Percentiles rank a stretch among this genome's conserved stretches.
Evolutionary conservation across 2,113 vertebrate genomes (phyloP).

Genomic region (Callorhinus ursinus): DNA sequence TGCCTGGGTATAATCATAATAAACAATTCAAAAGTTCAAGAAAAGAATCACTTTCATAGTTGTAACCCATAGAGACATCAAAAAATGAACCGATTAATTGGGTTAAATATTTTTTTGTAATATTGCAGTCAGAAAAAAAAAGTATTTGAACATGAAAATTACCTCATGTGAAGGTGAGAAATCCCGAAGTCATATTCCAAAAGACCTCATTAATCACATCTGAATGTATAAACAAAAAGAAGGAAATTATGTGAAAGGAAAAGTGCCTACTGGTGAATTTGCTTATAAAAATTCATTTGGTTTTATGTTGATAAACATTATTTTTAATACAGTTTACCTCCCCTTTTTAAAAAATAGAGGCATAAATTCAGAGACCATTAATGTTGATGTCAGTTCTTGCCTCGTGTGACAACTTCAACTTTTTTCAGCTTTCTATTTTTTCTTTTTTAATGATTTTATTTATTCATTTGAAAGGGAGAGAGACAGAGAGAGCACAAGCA

Average conservation of each 20-base stretch:
- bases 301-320: neutral
- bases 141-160: neutral
- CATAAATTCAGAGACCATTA: neutral
- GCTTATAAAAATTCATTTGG: neutral
- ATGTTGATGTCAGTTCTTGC: neutral
- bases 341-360: neutral
- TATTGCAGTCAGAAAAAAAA: neutral
- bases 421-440: neutral
- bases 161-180: neutral
- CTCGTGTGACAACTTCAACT: neutral
- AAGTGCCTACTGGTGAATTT: neutral
- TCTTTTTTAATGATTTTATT: no score
- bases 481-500: no score
- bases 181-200: neutral
- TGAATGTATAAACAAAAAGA: constrained; percentile 18
- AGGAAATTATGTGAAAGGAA: neutral
- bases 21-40: neutral
- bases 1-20: neutral
- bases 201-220: neutral
- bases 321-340: neutral
- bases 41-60: neutral
- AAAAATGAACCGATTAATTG: constrained; percentile 28
- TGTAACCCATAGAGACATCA: neutral
- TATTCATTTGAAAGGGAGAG: no score
- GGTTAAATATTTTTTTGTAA: neutral